Evolutionary conservation across 2,888 invertebrate species (phyloP), one percentile per base, ranked within the genome.

Genomic region (Chrysodeixis includens): DNA sequence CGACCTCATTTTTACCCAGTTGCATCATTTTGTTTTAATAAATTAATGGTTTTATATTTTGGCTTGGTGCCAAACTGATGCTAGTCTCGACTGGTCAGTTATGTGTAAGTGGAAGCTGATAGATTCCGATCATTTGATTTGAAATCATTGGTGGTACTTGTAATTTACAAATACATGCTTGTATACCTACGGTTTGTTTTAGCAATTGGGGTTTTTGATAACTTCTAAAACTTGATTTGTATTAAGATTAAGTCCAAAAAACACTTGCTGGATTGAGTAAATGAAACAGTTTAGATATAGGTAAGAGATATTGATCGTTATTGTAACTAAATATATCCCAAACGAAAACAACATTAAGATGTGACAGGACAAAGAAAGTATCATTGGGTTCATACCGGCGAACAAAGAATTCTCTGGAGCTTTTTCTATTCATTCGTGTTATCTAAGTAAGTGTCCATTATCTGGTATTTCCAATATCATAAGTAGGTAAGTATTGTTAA

Each of bases 21-120:
- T 85, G 81, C 88, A 84, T 87, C 85, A 86, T 79, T 86, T 84
- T 82, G 78, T 80, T 83, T 79, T 74, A 79, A 86, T 86, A 90
- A 88, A 86, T 74, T 80, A 86, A 85, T 83, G 72, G 69, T 79
- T 79, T 83, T 78, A 85, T 85, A 84, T 82, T 84, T 85, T 91
- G 91, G 91, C 89, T 79, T 7, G 35, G n/a, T 83, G 89, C 91
- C 92, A 81, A 88, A 87, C 85, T 81, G 78, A 74, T 68, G 61
- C 67, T 63, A 62, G 53, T 69, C 51, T 59, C 53, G 18, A 71
- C 32, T 64, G 58, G 52, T 62, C 66, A 59, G 67, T 69, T 71
- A 71, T 69, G 58, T 69, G 58, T 46, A 76, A 65, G 72, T 64
- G 71, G 67, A 44, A 63, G 66, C 64, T 62, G 79, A 73, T 73